Evolutionary conservation across 1,140 invertebrate species (phyloP).

Genomic region (Drosophila rhopaloa): DNA sequence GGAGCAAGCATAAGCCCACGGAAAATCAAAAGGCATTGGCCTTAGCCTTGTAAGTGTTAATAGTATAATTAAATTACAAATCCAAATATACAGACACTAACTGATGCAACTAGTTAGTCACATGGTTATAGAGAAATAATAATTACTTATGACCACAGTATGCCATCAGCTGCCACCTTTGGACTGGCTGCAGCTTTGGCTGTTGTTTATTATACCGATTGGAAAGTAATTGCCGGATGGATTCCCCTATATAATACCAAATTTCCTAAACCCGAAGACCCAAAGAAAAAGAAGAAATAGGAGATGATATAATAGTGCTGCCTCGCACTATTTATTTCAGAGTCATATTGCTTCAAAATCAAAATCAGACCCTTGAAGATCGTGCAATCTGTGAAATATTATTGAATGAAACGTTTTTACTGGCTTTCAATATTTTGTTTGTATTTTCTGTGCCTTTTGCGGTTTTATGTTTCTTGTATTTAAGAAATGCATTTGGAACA

Average conservation of each 20-base stretch:
- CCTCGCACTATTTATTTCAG: not conserved
- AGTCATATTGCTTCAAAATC: slow-evolving; percentile 4
- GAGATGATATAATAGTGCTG: not conserved
- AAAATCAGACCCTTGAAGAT: slow-evolving; percentile 19
- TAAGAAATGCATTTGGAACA: slow-evolving; percentile 56
- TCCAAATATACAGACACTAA: not conserved
- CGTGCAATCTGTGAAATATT: slow-evolving; percentile 15
- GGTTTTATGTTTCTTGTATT: slow-evolving; percentile 20
- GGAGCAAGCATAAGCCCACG: slow-evolving; percentile 26
- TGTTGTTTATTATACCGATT: slow-evolving; percentile 57
- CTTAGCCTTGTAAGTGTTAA: slow-evolving; percentile 48
- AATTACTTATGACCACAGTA: slow-evolving; percentile 21
- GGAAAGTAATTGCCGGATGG: slow-evolving; percentile 56
- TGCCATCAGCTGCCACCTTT: slow-evolving; percentile 48
- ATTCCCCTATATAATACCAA: slow-evolving; percentile 69
- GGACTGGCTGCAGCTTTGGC: slow-evolving; percentile 43
- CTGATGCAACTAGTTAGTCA: no score
- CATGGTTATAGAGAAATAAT: no score
- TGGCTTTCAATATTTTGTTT: slow-evolving; percentile 13
- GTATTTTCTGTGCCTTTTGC: slow-evolving; percentile 15
- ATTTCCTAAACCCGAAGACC: slow-evolving; percentile 48
- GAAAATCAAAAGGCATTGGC: slow-evolving; percentile 8
- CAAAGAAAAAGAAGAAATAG: slow-evolving; percentile 10
- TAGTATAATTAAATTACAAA: no score
- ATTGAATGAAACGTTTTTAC: slow-evolving; percentile 27